These are phyloP conservation scores for Furnarius figulus DNA, from an alignment of 2,113 vertebrate species.

Conservation along the genomic window DNA sequence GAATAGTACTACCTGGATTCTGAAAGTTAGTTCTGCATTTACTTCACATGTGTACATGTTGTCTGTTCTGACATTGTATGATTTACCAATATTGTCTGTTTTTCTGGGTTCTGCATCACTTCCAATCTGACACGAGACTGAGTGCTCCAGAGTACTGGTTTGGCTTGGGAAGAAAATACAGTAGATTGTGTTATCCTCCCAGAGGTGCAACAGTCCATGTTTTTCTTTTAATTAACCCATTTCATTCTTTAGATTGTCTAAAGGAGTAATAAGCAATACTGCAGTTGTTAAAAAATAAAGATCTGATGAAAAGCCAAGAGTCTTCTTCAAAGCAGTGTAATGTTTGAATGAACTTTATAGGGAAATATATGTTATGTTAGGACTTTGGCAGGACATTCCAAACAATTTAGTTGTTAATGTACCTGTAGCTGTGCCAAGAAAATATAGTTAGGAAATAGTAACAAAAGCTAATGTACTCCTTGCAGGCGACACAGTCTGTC, in stretches of 20 bases:
- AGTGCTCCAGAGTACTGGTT: neutral
- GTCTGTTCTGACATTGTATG: neutral
- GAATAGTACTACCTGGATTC: neutral
- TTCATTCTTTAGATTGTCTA: neutral
- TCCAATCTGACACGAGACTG: neutral
- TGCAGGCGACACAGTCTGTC: constrained; percentile 90
- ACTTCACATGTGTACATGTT: neutral
- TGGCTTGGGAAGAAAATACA: neutral
- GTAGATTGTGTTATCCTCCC: neutral
- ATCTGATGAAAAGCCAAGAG: neutral
- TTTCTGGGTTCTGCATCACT: neutral
- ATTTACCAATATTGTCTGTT: accelerated
- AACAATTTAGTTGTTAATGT: neutral
- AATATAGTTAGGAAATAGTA: neutral
- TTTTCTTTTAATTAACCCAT: neutral
- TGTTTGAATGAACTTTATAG: neutral
- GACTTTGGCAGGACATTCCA: neutral
- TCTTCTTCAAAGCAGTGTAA: neutral
- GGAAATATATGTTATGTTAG: neutral
- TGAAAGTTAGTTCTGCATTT: neutral
- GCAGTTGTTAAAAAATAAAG: neutral
- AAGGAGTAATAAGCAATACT: neutral
- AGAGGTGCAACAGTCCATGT: accelerated
- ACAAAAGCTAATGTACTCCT: neutral
- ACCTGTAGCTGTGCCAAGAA: neutral